Percentiles rank a stretch among this genome's conserved stretches.
Conservation (phyloP, 2,888 invertebrate species). For the Halictus ligatus region DNA sequence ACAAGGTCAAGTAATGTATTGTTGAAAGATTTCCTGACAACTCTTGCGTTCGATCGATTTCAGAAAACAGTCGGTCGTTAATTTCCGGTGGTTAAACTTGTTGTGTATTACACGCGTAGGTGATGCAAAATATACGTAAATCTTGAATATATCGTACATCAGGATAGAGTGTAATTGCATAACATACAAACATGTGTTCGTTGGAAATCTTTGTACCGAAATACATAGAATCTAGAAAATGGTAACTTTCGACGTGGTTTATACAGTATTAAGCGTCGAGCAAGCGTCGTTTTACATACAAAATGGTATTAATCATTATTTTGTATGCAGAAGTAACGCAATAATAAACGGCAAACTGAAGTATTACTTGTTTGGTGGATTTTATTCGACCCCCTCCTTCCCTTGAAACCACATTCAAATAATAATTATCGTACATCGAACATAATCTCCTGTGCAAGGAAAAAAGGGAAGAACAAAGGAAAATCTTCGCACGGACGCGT, state of each 20-base stretch:
- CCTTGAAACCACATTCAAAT: not conserved
- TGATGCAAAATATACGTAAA: conserved; percentile 45
- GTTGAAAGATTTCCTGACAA: conserved; percentile 6
- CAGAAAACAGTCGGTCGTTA: conserved; percentile 13
- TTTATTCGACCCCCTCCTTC: not conserved
- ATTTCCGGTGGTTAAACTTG: conserved; percentile 29
- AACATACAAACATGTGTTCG: conserved; percentile 64
- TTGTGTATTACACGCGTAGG: conserved; percentile 34
- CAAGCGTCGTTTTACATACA: conserved; percentile 57
- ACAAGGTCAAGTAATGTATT: conserved; percentile 13
- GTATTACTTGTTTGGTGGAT: not conserved
- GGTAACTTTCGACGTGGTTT: conserved; percentile 40
- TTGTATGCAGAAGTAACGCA: conserved; percentile 61
- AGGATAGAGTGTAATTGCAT: conserved; percentile 42
- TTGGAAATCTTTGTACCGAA: conserved; percentile 60
- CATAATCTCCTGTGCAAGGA: too few species aligned
- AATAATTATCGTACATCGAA: not conserved
- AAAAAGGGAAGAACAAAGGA: conserved; percentile 21
- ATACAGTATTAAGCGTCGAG: conserved; percentile 45
- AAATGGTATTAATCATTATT: conserved; percentile 54
- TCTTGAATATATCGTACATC: conserved; percentile 44
- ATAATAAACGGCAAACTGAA: conserved; percentile 27
- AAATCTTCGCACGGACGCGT: not conserved
- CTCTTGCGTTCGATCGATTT: conserved; percentile 11
- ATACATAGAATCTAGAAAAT: conserved; percentile 37